Base-by-base conservation (phyloP, 2,888 invertebrate species). In the Ametastegia equiseti region DNA sequence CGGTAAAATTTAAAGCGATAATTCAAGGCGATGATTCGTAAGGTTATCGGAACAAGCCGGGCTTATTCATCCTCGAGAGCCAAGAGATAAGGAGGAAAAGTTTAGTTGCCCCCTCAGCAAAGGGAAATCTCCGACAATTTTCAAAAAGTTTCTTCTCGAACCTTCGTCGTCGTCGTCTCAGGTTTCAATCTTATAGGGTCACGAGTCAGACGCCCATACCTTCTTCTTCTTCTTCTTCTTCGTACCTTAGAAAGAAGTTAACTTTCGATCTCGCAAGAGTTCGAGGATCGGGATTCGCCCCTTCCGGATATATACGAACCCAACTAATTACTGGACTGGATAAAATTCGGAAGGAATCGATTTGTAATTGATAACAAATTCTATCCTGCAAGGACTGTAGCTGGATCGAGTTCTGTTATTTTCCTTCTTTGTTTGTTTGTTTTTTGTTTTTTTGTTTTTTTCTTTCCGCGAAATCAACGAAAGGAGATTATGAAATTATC, bases 341-440 rank as follows among this genome's bases (percentile, higher is more conserved):
- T 23, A 2, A 39, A 71, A 36, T 30, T 71, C 15, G 2, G 4
- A 15, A 27, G 2, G n/a, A 71, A 71, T 47, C 27, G 45, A 71
- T 71, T 71, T 6, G 15, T 27, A 47, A 71, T 69, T 69, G 27
- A 27, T 27, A 69, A 45, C 45, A 13, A 45, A 69, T 65, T 65
- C 36, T 15, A 65, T 3, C 13, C n/a, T n/a, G 19, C 50, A 50
- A n/a, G n/a, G n/a, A 7, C 50, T 50, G 50, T 7, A 19, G 50
- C 6, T 19, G 50, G 7, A 0, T 1, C 19, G 19, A 11, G 9
- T 19, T 23, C 23, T 54, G 0, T 9, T 2, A 30, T 60, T 30
- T 60, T 42, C 9, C 30, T 60, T 30, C 30, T 30, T 30, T 15
- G 15, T 60, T 60, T 15, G 30, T 60, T 60, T 11, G 7, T 54